Conservation (phyloP, 2,113 vertebrate genomes). For the Athene cunicularia region DNA sequence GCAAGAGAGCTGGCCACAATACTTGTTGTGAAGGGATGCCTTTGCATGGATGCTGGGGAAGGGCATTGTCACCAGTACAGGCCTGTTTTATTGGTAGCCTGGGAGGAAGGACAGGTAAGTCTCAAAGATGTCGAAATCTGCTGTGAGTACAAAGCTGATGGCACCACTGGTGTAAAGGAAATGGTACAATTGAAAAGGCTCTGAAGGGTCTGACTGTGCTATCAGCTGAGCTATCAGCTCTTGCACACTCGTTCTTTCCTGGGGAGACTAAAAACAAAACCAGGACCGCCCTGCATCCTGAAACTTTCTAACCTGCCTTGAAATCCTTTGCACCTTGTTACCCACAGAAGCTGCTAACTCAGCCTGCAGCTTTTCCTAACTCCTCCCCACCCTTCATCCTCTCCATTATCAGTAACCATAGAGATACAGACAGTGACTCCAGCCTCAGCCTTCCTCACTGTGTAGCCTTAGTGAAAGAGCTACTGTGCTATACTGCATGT, state of each 20-base stretch:
- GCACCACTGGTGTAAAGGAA: neutral
- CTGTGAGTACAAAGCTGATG: neutral
- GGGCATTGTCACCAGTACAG: neutral
- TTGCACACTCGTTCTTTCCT: accelerated
- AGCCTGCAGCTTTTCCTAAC: neutral
- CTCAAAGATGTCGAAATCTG: neutral
- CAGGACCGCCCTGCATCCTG: neutral
- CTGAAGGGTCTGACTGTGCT: neutral
- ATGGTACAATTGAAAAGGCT: neutral
- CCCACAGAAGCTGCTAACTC: neutral
- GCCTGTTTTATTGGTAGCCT: neutral
- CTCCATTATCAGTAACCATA: slow-evolving; percentile 59
- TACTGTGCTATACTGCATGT: neutral
- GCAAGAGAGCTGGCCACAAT: neutral
- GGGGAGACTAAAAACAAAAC: neutral
- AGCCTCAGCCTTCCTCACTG: neutral
- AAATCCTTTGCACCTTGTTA: neutral
- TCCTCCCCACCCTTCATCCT: neutral
- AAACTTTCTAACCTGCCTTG: neutral
- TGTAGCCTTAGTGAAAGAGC: neutral
- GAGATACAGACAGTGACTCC: slow-evolving; percentile 9
- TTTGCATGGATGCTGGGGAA: neutral
- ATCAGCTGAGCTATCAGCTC: neutral
- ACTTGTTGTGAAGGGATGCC: accelerated
- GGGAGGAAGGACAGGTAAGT: neutral